A percentile compares a stretch with the other conserved stretches of the same genome.
Evolutionary conservation across 2,113 vertebrate genomes (phyloP).

Genomic region (Melanerpes formicivorus): DNA sequence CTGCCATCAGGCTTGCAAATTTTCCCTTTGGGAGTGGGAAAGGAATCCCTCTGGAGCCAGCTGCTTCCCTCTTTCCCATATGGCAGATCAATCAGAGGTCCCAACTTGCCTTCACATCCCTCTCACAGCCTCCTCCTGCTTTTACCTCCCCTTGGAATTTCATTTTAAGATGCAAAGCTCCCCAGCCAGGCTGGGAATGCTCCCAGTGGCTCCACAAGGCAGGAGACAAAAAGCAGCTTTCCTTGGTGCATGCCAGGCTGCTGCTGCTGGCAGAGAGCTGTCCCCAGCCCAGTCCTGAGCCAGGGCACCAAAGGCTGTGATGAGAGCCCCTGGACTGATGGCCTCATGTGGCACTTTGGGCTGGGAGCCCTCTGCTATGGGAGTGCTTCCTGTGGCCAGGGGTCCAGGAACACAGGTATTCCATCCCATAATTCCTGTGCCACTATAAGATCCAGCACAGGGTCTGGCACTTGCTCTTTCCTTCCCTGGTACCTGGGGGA

Average conservation of each 20-base stretch:
- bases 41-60: not conserved
- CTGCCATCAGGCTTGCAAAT: not conserved
- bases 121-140: not conserved
- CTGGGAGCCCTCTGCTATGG: too few relatives aligned
- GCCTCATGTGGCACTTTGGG: not conserved
- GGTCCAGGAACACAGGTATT: too few relatives aligned
- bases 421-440: too few relatives aligned
- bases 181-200: not conserved
- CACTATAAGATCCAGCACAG: too few relatives aligned
- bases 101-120: not conserved
- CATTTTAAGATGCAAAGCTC: not conserved
- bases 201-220: not conserved
- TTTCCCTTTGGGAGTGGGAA: not conserved
- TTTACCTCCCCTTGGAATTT: not conserved
- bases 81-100: constrained; percentile 29
- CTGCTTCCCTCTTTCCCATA: constrained; percentile 17
- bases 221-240: not conserved
- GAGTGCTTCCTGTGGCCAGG: too few relatives aligned
- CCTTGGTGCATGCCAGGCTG: not conserved
- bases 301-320: not conserved
- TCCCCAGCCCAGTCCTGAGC: not conserved
- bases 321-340: not conserved
- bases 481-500: too few relatives aligned
- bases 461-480: too few relatives aligned
- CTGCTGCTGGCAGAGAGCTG: not conserved